phyloP scores from a whole-genome alignment of 2,797 vertebrate genomes.

The Manis javanica region DNA sequence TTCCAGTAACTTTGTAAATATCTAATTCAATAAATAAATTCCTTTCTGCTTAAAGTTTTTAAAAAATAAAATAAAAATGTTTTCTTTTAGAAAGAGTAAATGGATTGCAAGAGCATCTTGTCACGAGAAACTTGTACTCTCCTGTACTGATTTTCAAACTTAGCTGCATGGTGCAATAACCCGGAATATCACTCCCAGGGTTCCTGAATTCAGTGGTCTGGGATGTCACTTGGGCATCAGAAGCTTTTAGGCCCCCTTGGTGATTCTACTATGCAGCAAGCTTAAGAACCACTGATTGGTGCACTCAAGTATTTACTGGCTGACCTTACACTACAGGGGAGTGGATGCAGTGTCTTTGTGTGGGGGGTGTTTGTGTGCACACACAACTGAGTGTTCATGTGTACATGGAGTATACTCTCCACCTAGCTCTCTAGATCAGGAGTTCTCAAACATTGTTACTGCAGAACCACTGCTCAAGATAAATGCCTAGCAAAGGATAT shows the following conservation, averaged over 20 bases:
- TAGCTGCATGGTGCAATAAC: background rate
- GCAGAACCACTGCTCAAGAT: background rate
- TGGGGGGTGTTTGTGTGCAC: background rate
- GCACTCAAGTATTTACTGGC: background rate
- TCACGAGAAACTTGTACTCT: background rate
- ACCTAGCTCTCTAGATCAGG: background rate
- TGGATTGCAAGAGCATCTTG: background rate
- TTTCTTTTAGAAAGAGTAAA: background rate
- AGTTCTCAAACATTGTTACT: background rate
- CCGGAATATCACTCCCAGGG: background rate
- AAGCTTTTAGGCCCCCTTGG: background rate
- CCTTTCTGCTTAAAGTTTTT: background rate
- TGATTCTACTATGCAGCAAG: background rate
- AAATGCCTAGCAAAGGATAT: background rate
- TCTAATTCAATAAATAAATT: too few species aligned
- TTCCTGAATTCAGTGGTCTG: background rate
- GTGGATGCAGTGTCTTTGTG: background rate
- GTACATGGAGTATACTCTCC: background rate
- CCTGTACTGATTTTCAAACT: background rate
- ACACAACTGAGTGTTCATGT: background rate
- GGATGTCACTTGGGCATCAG: background rate
- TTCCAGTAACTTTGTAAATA: background rate
- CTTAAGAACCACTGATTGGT: background rate
- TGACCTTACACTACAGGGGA: background rate
- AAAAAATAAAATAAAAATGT: background rate